Conservation (phyloP, 2,797 vertebrate species). For the Delichon dasypus region DNA sequence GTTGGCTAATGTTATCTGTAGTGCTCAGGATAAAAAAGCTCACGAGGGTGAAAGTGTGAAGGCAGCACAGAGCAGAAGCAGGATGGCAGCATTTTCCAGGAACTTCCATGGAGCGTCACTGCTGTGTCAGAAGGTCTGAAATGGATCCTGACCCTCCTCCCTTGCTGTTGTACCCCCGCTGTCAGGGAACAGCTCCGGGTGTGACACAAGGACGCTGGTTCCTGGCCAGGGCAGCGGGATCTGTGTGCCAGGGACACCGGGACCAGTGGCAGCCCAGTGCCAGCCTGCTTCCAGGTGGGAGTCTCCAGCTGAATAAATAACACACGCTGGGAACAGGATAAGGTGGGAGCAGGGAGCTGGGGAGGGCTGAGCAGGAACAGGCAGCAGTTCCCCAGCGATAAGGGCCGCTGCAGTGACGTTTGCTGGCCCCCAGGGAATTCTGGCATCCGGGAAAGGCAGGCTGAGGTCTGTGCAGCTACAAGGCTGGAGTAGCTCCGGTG, state of each 20-base stretch:
- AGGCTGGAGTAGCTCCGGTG: neutral
- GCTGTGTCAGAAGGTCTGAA: neutral
- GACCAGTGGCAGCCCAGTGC: neutral
- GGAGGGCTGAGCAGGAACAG: neutral
- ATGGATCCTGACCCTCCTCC: neutral
- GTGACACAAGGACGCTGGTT: rapidly evolving
- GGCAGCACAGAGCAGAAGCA: neutral
- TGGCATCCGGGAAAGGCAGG: neutral
- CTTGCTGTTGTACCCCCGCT: neutral
- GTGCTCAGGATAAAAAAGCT: neutral
- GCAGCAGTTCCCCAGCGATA: neutral
- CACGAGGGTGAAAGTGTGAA: neutral
- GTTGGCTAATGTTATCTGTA: neutral
- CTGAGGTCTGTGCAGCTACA: neutral
- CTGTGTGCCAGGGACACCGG: neutral
- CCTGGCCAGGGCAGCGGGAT: neutral
- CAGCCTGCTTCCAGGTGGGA: neutral
- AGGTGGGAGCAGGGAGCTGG: slow-evolving; percentile 31
- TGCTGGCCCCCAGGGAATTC: neutral
- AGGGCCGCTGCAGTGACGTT: neutral
- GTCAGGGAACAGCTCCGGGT: neutral
- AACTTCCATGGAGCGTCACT: rapidly evolving
- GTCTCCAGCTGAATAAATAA: slow-evolving; percentile 9
- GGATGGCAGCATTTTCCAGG: neutral
- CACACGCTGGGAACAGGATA: slow-evolving; percentile 37